Evolutionary conservation across 2,113 vertebrate genomes (phyloP).

Genomic region (Rhabdomys dilectus): DNA sequence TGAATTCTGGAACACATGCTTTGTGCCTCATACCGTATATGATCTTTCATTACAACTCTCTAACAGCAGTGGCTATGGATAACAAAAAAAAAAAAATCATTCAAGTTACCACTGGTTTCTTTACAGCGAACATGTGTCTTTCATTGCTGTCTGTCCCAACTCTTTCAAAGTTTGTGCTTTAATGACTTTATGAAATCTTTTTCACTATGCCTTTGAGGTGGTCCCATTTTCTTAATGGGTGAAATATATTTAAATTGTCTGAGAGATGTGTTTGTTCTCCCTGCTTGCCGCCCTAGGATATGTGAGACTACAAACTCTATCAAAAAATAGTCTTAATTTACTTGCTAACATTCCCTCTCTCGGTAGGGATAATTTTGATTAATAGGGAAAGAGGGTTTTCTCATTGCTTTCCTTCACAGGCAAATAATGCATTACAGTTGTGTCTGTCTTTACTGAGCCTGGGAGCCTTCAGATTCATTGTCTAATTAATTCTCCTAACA

Average conservation of each 20-base stretch:
- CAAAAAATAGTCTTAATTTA: slow-evolving; percentile 77
- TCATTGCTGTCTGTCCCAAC: slow-evolving; percentile 32
- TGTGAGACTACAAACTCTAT: slow-evolving; percentile 54
- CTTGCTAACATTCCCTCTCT: slow-evolving; percentile 53
- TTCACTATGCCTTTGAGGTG: slow-evolving; percentile 49
- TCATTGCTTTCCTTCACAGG: slow-evolving; percentile 67
- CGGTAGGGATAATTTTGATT: slow-evolving; percentile 70
- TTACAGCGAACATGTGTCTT: background rate
- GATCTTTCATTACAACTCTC: background rate
- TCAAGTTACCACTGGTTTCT: background rate
- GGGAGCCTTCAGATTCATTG: slow-evolving; percentile 78
- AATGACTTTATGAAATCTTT: slow-evolving; percentile 62
- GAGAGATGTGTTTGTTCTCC: slow-evolving; percentile 36
- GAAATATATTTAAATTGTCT: slow-evolving; percentile 65
- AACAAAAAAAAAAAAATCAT: background rate
- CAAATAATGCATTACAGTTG: slow-evolving; percentile 57
- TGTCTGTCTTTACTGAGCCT: slow-evolving; percentile 66
- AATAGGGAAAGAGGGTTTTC: slow-evolving; percentile 38
- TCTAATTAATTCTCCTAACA: slow-evolving; percentile 78
- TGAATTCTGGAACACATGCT: background rate
- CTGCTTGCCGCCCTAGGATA: slow-evolving; percentile 52
- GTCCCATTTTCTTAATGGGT: slow-evolving; percentile 67
- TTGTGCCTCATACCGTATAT: background rate
- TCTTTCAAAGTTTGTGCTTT: slow-evolving; percentile 52
- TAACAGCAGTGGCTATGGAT: background rate